A percentile compares a stretch with the other conserved stretches of the same genome.
Conservation (phyloP, 2,113 vertebrate species). For the Callospermophilus lateralis region DNA sequence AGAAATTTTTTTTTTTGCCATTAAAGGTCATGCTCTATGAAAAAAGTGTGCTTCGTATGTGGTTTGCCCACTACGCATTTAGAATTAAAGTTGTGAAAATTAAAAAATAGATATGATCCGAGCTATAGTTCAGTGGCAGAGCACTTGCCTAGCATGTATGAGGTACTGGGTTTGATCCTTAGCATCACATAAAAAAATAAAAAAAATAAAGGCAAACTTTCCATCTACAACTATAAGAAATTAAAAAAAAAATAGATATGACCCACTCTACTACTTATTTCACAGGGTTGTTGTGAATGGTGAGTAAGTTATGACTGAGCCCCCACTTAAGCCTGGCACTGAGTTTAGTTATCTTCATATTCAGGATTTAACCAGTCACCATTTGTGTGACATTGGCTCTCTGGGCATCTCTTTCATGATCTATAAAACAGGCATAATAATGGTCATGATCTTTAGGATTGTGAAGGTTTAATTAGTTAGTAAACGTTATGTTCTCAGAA, state of each 20-base stretch:
- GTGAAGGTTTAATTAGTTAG: neutral
- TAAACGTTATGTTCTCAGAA: neutral
- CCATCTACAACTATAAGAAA: too few species aligned
- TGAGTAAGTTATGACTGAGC: neutral
- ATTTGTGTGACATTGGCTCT: neutral
- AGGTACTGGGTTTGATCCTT: too few species aligned
- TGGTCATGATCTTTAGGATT: neutral
- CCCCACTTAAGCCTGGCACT: neutral
- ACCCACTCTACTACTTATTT: neutral
- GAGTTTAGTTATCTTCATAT: neutral
- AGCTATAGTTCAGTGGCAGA: too few species aligned
- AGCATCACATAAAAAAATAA: too few species aligned
- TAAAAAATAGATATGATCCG: too few species aligned
- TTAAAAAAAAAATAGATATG: neutral
- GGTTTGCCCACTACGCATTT: neutral
- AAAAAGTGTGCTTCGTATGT: neutral
- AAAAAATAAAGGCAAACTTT: too few species aligned
- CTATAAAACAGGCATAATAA: neutral
- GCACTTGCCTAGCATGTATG: too few species aligned
- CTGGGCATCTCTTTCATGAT: neutral
- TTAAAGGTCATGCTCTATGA: neutral
- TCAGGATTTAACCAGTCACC: neutral
- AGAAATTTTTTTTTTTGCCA: neutral
- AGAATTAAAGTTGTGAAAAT: neutral
- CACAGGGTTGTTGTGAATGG: neutral